Base-by-base conservation (phyloP, 2,888 invertebrate species). In the Pollenia labialis region DNA sequence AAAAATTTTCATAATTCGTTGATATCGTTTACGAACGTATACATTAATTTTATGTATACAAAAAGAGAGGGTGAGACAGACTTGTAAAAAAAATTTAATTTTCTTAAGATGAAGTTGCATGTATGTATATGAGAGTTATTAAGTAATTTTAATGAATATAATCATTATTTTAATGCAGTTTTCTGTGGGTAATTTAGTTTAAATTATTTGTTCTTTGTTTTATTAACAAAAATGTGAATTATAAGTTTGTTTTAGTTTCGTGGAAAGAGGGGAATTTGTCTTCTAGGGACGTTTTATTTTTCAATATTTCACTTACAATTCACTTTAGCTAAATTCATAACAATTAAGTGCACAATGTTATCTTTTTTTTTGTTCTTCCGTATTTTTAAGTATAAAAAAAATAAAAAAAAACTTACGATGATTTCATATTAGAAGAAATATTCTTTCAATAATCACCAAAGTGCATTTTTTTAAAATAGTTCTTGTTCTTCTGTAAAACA, bases 281-380 rank as follows among this genome's bases (percentile, higher is more conserved):
- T 23, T 14, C n/a, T 18, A 16, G 23, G 80, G 66, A 62, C n/a
- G 50, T 64, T 54, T 40, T 60, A 48, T 75, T 75, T 69, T 16
- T 40, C 46, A 52, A 58, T 87, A 84, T 58, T 81, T 77, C 44
- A 60, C 58, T 74, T 79, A 69, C 60, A 60, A 74, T 81, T 74
- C 81, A 87, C 68, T 83, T 81, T 77, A 76, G 83, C 83, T 81
- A 81, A 81, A 83, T 88, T 84, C 85, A 83, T 81, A 85, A 88
- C 85, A 84, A 81, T 83, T 58, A 83, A 77, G 81, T 84, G 84
- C 81, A 81, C 88, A 84, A 62, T 40, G 75, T 54, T 18, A 9
- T 46, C 42, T 76, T 68, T 68, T 10, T 79, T 71, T 56, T 72
- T n/a, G 7, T 40, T 40, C 12, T 18, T 66, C 32, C 32, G 32